Conservation (phyloP, 2,113 vertebrate species). For the Dromaius novaehollandiae region DNA sequence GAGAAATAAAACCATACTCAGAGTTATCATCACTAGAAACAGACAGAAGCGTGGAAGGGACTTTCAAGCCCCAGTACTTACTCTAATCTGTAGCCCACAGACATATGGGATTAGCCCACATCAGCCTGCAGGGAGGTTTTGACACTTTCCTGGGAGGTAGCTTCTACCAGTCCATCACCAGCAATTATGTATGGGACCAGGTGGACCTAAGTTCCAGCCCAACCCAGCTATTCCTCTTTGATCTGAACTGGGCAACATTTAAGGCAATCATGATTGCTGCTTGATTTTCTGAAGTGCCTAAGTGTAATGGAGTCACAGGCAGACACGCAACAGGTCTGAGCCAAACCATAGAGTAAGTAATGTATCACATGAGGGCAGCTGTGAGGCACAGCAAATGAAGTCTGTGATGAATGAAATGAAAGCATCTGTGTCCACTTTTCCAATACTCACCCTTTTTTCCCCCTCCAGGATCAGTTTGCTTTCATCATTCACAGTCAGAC, state of each 20-base stretch:
- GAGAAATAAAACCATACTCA: background rate
- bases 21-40: background rate
- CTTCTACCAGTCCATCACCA: constrained; percentile 9
- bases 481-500: background rate
- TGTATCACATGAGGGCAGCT: background rate
- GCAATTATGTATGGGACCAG: background rate
- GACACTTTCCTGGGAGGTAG: background rate
- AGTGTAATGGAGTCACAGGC: background rate
- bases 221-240: constrained; percentile 1
- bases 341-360: background rate
- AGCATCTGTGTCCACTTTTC: background rate
- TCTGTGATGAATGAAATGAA: too few relatives aligned
- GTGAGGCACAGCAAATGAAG: background rate
- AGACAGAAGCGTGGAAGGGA: background rate
- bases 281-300: constrained; percentile 16
- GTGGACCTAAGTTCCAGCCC: background rate
- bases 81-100: background rate
- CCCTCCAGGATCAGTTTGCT: background rate
- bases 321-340: background rate
- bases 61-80: background rate
- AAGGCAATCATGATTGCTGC: constrained; percentile 18
- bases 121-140: background rate
- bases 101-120: background rate
- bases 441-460: background rate
- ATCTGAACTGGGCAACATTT: background rate